Percentiles rank a stretch among this genome's conserved stretches.
phyloP scores from a whole-genome alignment of 1,140 invertebrate species.

The Hycleus cichorii region DNA sequence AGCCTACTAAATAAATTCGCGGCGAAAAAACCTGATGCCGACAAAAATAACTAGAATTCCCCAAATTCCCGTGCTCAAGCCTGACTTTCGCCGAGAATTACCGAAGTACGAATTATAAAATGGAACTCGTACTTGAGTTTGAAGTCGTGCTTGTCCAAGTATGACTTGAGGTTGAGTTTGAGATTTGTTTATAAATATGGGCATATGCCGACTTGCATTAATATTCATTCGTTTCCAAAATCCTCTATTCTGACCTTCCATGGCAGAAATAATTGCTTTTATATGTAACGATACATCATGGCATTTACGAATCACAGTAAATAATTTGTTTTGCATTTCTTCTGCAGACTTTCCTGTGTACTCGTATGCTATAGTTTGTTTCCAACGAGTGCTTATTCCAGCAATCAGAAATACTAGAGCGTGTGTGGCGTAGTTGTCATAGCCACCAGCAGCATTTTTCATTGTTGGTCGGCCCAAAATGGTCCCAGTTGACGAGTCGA shows the following conservation, averaged over 20 bases:
- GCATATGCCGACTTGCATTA: neutral
- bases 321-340: neutral
- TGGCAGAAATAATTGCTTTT: neutral
- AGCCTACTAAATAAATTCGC: too few relatives aligned
- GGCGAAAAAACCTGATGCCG: too few relatives aligned
- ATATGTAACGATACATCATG: neutral
- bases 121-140: too few relatives aligned
- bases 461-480: slow-evolving; percentile 2
- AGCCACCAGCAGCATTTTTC: neutral
- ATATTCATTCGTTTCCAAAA: slow-evolving; percentile 2
- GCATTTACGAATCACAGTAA: neutral
- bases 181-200: too few relatives aligned
- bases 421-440: slow-evolving; percentile 5
- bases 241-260: neutral
- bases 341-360: neutral
- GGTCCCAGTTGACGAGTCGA: neutral
- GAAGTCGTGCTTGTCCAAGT: too few relatives aligned
- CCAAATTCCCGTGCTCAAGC: too few relatives aligned
- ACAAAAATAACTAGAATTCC: too few relatives aligned
- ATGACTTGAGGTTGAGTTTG: too few relatives aligned
- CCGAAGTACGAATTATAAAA: too few relatives aligned
- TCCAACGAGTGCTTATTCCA: slow-evolving; percentile 4
- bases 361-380: slow-evolving; percentile 12
- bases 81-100: too few relatives aligned
- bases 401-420: slow-evolving; percentile 15